Evolutionary conservation across 2,797 vertebrate species (phyloP).

Genomic region (Tarsius wallacei): DNA sequence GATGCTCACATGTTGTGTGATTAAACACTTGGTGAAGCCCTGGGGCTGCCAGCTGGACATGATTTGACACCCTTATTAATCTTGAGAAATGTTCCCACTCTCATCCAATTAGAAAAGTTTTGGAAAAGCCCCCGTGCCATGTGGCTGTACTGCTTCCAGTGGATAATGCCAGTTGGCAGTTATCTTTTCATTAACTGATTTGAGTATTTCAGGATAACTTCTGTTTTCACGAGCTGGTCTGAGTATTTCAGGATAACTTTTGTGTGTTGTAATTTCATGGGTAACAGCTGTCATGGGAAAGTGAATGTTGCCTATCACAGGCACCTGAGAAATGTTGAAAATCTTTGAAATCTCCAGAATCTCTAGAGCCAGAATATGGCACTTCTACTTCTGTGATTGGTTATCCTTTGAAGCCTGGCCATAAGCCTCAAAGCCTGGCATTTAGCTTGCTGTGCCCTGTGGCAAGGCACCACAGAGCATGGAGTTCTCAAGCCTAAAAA

Average conservation of each 20-base stretch:
- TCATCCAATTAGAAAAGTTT: slow-evolving; percentile 80
- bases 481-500: background rate
- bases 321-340: background rate
- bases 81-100: slow-evolving; percentile 75
- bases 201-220: background rate
- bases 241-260: background rate
- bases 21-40: slow-evolving; percentile 48
- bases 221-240: background rate
- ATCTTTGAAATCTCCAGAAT: background rate
- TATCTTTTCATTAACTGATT: slow-evolving; percentile 28
- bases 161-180: slow-evolving; percentile 57
- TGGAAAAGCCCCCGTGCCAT: slow-evolving; percentile 73
- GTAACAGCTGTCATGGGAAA: background rate
- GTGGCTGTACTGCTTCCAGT: slow-evolving; percentile 40
- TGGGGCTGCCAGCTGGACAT: slow-evolving; percentile 74
- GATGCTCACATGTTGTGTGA: slow-evolving; percentile 61
- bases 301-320: background rate
- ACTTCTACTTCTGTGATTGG: background rate
- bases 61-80: slow-evolving; percentile 82
- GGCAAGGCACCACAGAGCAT: background rate
- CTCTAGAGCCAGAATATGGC: background rate
- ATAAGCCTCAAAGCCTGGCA: background rate
- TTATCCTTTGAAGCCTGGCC: slow-evolving; percentile 4
- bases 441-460: background rate
- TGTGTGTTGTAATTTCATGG: background rate